Evolutionary conservation across 2,113 vertebrate genomes (phyloP).

Genomic region (Ammospiza caudacuta): DNA sequence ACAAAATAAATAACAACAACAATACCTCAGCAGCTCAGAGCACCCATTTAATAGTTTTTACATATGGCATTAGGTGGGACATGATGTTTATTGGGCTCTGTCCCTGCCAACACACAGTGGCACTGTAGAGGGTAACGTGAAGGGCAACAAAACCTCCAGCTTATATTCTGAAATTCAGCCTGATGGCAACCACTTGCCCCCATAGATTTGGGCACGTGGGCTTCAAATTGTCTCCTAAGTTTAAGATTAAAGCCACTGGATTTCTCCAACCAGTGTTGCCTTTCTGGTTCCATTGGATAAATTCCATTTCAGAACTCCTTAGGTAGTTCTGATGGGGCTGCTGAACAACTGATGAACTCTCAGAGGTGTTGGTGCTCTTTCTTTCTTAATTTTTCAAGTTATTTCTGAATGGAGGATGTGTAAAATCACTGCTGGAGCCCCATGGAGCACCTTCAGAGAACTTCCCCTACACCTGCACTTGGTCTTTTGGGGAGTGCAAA

Average conservation of each 20-base stretch:
- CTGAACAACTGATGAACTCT: background rate
- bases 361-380: background rate
- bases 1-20: background rate
- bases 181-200: background rate
- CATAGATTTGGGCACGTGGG: background rate
- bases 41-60: background rate
- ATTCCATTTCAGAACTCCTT: background rate
- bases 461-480: background rate
- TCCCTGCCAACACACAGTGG: slow-evolving; percentile 27
- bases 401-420: background rate
- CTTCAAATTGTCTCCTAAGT: background rate
- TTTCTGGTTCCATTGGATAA: background rate
- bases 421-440: background rate
- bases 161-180: background rate
- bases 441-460: background rate
- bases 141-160: slow-evolving; percentile 49
- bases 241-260: background rate
- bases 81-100: background rate
- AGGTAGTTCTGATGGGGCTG: background rate
- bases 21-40: background rate
- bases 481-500: background rate
- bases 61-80: background rate
- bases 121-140: slow-evolving; percentile 60
- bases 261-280: background rate
- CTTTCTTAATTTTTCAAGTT: background rate